phyloP scores from a whole-genome alignment of 2,797 vertebrate species.

The Typhlichthys eigenmanni region DNA sequence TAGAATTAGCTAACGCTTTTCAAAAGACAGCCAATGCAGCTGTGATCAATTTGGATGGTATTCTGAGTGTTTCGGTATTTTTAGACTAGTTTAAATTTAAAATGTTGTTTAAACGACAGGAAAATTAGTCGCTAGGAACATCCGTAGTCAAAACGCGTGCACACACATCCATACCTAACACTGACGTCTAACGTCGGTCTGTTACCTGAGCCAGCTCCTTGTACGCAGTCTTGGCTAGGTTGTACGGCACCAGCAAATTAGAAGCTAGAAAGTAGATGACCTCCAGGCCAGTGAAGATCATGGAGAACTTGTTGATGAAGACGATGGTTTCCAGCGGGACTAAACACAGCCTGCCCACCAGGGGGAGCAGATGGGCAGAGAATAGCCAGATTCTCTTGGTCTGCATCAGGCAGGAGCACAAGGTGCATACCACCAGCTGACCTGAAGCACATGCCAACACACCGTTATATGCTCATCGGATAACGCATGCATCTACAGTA shows the following conservation, averaged over 20 bases:
- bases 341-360: constrained; percentile 94
- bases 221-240: constrained; percentile 96
- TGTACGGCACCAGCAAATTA: constrained; percentile 95
- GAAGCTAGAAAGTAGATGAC: constrained; percentile 97
- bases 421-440: constrained; percentile 96
- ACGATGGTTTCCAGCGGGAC: constrained; percentile 95
- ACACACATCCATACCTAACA: neutral
- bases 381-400: constrained; percentile 99
- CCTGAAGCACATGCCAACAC: constrained; percentile 70
- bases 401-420: constrained; percentile 98
- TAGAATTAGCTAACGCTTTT: too few species aligned
- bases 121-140: too few species aligned
- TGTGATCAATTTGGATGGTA: too few species aligned
- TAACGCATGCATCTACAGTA: constrained; percentile 17
- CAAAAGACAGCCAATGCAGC: too few species aligned
- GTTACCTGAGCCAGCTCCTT: constrained; percentile 94
- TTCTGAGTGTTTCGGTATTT: too few species aligned
- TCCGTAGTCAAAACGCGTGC: too few species aligned
- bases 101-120: too few species aligned
- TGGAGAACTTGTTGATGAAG: constrained; percentile 96
- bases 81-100: too few species aligned
- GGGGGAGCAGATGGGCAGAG: constrained; percentile 96
- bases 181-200: neutral
- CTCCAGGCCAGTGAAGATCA: constrained; percentile 98
- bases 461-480: constrained; percentile 25